phyloP scores from a whole-genome alignment of 2,113 vertebrate genomes.

The Geococcyx californianus region DNA sequence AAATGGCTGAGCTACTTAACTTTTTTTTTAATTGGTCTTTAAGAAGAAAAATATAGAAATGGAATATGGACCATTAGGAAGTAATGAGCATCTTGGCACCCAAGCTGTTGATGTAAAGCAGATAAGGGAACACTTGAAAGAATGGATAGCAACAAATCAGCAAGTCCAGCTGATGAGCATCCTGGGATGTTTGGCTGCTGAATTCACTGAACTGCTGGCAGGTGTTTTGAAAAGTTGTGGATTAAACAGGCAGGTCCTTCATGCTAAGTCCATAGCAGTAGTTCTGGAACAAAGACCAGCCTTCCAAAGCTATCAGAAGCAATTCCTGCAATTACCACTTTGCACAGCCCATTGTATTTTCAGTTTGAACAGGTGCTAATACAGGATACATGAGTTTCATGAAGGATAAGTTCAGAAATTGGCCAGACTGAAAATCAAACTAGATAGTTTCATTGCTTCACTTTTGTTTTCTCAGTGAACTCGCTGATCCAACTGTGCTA shows the following conservation, averaged over 20 bases:
- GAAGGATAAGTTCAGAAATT: background rate
- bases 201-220: slow-evolving; percentile 55
- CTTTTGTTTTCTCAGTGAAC: background rate
- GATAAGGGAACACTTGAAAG: slow-evolving; percentile 70
- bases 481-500: background rate
- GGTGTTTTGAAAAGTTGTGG: slow-evolving; percentile 51
- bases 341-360: background rate
- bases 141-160: slow-evolving; percentile 68
- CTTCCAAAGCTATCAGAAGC: background rate
- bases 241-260: slow-evolving; percentile 55
- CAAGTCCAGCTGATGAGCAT: slow-evolving; percentile 58
- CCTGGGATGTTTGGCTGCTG: slow-evolving; percentile 62
- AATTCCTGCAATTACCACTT: background rate
- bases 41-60: slow-evolving; percentile 74
- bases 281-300: background rate
- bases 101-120: slow-evolving; percentile 68
- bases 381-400: background rate
- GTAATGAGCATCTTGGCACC: slow-evolving; percentile 71
- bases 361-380: background rate
- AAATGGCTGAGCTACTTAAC: slow-evolving; percentile 70
- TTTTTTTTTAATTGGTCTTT: slow-evolving; percentile 73
- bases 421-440: background rate
- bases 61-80: slow-evolving; percentile 71
- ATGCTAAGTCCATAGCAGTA: background rate
- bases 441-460: background rate